Conservation (phyloP, 2,113 vertebrate species). For the Callithrix jacchus region DNA sequence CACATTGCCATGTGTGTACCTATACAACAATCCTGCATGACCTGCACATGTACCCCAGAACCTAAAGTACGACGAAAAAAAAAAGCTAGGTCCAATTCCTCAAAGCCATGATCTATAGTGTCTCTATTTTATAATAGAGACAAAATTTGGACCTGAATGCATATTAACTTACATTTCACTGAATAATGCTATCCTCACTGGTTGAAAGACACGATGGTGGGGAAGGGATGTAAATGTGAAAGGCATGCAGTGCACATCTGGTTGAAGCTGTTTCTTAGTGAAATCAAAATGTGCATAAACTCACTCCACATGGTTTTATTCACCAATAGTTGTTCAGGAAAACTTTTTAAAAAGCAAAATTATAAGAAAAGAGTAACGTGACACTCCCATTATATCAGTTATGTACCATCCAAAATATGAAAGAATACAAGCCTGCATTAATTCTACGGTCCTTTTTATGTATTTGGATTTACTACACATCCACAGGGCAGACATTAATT, state of each 20-base stretch:
- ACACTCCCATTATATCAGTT: background rate
- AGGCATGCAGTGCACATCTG: background rate
- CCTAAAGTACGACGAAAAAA: background rate
- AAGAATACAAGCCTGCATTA: background rate
- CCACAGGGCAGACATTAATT: background rate
- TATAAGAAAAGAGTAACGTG: background rate
- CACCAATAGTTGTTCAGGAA: background rate
- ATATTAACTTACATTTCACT: background rate
- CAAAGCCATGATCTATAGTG: background rate
- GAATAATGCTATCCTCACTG: background rate
- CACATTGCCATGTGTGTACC: too few relatives aligned
- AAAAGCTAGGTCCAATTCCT: background rate
- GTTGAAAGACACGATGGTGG: background rate
- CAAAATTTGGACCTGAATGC: background rate
- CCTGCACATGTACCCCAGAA: too few relatives aligned
- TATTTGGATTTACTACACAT: background rate
- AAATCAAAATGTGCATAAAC: conserved; percentile 38
- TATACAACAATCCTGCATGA: too few relatives aligned
- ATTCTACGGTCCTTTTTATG: background rate
- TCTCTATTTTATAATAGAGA: background rate
- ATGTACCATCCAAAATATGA: background rate
- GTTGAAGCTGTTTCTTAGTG: background rate
- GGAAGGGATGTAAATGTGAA: background rate
- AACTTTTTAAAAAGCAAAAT: background rate
- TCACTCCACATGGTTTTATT: background rate